Evolutionary conservation across 1,140 invertebrate species (phyloP), one percentile per base, ranked within the genome.

Genomic region (Chrysoperla carnea): DNA sequence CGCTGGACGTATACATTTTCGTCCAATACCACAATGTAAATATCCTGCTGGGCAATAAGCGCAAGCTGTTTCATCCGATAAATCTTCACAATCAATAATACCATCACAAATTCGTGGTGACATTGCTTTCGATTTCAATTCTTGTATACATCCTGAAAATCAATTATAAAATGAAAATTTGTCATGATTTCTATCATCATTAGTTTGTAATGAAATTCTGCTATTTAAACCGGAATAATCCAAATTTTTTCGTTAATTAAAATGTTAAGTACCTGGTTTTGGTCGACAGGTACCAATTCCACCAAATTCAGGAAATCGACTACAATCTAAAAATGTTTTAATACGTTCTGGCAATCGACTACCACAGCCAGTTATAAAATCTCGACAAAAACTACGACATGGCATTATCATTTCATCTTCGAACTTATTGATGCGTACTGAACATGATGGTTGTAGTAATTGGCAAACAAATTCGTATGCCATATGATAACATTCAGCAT

Each of bases 391-490:
- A 48, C 78, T 77, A 8, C 78, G 70, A 50, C 88, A 91, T 1
- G 87, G 86, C 17, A 75, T 59, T 9, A 80, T 60, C 15, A 82
- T 60, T 38, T 68, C 56, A 40, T 73, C 70, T 50, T 72, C 66
- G 1, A 50, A 47, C 8, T 63, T 55, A 6, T 33, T 2, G 6
- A 11, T 11, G 7, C 61, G 62, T 4, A 54, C 52, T 9, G 68
- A 50, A 60, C 86, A 89, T 0, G 75, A 67, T 0, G 87, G 86
- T 58, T 92, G 87, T 1, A 90, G 60, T 14, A 87, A 63, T 51
- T 84, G 78, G 52, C 87, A 91, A 7, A 91, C 73, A 53, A 90
- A 88, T 47, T 90, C 84, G 59, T 83, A 78, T 2, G 86, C 82
- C 47, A 83, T 66, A 45, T 80, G 68, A 48, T 84, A 88, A 54